Evolutionary conservation across 2,888 invertebrate species (phyloP).

Genomic region (Heliconius erato): DNA sequence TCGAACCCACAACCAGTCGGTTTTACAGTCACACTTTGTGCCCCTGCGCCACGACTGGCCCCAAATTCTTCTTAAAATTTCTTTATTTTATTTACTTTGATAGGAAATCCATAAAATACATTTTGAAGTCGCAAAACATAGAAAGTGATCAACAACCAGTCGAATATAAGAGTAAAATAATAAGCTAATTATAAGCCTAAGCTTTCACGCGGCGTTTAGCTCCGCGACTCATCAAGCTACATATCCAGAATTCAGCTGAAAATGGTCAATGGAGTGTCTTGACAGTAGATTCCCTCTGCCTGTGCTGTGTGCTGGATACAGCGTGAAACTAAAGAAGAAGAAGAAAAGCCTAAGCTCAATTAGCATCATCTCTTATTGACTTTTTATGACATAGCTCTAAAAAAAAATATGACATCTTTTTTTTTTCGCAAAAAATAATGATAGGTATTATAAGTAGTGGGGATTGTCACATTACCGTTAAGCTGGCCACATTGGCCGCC

Average conservation of each 20-base stretch:
- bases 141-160: not conserved
- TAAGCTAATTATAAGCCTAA: too few species aligned
- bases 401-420: slow-evolving; percentile 15
- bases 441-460: slow-evolving; percentile 45
- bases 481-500: slow-evolving; percentile 53
- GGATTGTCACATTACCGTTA: slow-evolving; percentile 54
- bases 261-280: too few species aligned
- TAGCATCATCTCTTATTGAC: not conserved
- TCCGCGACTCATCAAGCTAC: too few species aligned
- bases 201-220: too few species aligned
- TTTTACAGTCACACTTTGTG: too few species aligned
- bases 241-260: too few species aligned
- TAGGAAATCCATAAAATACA: not conserved
- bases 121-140: not conserved
- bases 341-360: not conserved
- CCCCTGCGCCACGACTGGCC: too few species aligned
- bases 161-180: not conserved
- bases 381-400: not conserved
- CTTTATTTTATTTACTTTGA: not conserved
- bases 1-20: too few species aligned
- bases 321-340: not conserved
- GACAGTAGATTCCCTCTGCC: too few species aligned
- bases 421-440: slow-evolving; percentile 26
- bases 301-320: too few species aligned
- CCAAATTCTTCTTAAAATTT: too few species aligned